A percentile compares a stretch with the other conserved stretches of the same genome.
phyloP scores from a whole-genome alignment of 1,140 invertebrate species.

The Drosophila malerkotliana region DNA sequence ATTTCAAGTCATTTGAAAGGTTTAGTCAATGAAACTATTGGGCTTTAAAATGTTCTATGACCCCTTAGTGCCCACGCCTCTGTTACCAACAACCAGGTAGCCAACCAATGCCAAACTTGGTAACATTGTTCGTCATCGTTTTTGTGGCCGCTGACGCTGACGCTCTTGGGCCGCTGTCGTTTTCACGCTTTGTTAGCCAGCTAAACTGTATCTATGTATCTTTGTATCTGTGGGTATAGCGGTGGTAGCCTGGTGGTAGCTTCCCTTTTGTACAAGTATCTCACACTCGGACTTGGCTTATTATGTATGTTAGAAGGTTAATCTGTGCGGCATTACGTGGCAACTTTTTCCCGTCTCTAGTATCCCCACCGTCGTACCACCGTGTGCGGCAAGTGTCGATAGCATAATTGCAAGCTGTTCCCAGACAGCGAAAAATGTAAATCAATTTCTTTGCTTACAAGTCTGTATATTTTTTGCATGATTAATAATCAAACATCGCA shows the following conservation, averaged over 20 bases:
- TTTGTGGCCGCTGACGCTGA: constrained; percentile 47
- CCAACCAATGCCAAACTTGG: constrained; percentile 43
- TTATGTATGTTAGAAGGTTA: constrained; percentile 80
- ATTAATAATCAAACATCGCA: constrained; percentile 50
- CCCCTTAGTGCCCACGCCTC: constrained; percentile 16
- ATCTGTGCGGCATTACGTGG: constrained; percentile 74
- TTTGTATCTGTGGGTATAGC: constrained; percentile 19
- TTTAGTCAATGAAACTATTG: background rate
- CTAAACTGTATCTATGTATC: constrained; percentile 63
- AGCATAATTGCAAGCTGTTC: constrained; percentile 36
- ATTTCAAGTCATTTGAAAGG: background rate
- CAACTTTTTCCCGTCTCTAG: constrained; percentile 31
- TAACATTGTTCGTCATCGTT: constrained; percentile 72
- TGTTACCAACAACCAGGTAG: background rate
- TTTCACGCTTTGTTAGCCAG: constrained; percentile 80
- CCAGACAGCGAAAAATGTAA: constrained; percentile 55
- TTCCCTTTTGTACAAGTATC: constrained; percentile 45
- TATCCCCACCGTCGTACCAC: background rate
- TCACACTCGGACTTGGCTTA: constrained; percentile 61
- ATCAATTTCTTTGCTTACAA: constrained; percentile 61
- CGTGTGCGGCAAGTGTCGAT: constrained; percentile 26
- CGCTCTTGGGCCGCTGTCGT: constrained; percentile 51
- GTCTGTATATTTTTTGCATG: constrained; percentile 49
- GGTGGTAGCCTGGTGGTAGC: constrained; percentile 44
- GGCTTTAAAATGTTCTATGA: constrained; percentile 9